Base-by-base conservation (phyloP, 2,113 vertebrate species). In the Catharus fuscescens region DNA sequence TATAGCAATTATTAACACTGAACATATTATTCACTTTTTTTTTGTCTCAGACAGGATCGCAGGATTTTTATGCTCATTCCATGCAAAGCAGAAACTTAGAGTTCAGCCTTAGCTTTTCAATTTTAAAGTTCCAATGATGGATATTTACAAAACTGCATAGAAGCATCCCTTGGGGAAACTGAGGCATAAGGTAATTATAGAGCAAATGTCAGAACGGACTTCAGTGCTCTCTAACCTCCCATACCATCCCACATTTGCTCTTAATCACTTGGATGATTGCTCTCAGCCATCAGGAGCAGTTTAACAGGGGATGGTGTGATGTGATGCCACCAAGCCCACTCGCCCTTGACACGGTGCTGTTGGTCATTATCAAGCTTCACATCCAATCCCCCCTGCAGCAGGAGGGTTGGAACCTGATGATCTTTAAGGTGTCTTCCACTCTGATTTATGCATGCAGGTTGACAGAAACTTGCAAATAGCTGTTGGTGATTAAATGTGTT, bases 1-100 rank as follows among this genome's bases (percentile, higher is more conserved):
- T 82, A 96, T 92, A 97, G 88, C 79, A 90, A 84, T 97, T 98
- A 97, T 97, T 98, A 97, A 97, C 94, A 94, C 92, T 87, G 96
- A 98, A 96, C 14, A 9, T 88, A n/a, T 32, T 93, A 59, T 73
- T 92, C 72, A 44, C 19, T 18, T 52, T 72, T 59, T 60, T 81
- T 79, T 61, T 78, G 7, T 36, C 61, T 86, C 56, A 80, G 12
- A 60, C 7, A 60, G 10, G 24, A 80, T 34, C 4, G 5, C 7
- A 50, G 24, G 14, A 42, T 45, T 87, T 48, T 72, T 45, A 74
- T 60, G 45, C 4, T 28, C 14, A 36, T n/a, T 8, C 19, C 28
- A 52, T 36, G 23, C 18, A 86, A 86, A 94, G 12, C 8, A 45
- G 64, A 76, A 60, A 44, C 15, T 90, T 65, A 31, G 57, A 82